Evolutionary conservation across 2,113 vertebrate genomes (phyloP).

Genomic region (Gnathonemus longibarbis): DNA sequence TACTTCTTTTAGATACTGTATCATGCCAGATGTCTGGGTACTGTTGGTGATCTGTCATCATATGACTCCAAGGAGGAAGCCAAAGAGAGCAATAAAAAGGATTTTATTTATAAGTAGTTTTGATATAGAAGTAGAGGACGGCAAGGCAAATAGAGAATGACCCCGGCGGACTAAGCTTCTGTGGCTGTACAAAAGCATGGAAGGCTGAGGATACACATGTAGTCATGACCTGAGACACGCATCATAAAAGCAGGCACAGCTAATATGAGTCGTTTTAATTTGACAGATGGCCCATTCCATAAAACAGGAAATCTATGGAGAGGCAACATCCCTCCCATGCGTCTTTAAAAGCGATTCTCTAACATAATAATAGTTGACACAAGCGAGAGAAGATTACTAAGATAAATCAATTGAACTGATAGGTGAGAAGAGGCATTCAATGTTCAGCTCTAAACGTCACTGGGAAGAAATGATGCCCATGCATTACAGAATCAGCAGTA

Average conservation of each 20-base stretch:
- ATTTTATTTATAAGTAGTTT: slow-evolving; percentile 2
- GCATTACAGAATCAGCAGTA: neutral
- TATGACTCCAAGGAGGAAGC: neutral
- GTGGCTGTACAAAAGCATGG: neutral
- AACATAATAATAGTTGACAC: neutral
- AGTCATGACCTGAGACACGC: neutral
- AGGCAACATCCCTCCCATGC: neutral
- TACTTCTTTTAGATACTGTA: slow-evolving; percentile 6
- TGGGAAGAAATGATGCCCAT: neutral
- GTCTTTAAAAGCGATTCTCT: neutral
- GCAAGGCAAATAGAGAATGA: neutral
- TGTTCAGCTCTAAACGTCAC: neutral
- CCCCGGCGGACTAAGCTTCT: neutral
- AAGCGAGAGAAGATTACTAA: neutral
- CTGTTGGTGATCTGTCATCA: neutral
- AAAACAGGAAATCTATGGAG: neutral
- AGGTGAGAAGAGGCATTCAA: neutral
- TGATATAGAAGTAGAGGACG: neutral
- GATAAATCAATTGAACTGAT: neutral
- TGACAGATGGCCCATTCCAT: neutral
- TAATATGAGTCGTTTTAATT: neutral
- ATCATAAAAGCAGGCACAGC: neutral
- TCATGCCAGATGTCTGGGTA: neutral
- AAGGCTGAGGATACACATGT: neutral
- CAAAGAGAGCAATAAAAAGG: slow-evolving; percentile 2